phyloP scores from a whole-genome alignment of 2,888 invertebrate species.

The Diplolepis rosae region DNA sequence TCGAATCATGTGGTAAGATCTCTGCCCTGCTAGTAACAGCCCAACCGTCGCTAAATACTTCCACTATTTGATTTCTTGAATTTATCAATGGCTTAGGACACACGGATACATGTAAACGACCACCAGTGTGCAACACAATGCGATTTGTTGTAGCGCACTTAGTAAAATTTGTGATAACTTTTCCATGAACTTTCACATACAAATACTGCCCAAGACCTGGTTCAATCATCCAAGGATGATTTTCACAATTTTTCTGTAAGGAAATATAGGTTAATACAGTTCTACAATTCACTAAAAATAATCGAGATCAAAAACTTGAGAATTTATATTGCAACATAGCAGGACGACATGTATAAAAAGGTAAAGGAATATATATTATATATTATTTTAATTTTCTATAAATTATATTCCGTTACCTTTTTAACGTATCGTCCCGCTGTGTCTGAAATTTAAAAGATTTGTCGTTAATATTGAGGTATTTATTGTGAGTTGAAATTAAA shows the following conservation, averaged over 20 bases:
- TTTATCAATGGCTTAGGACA: slow-evolving; percentile 77
- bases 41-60: slow-evolving; percentile 92
- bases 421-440: no score
- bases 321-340: no score
- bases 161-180: slow-evolving; percentile 77
- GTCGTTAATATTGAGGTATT: no score
- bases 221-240: slow-evolving; percentile 87
- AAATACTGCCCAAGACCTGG: slow-evolving; percentile 85
- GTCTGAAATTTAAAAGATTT: no score
- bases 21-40: slow-evolving; percentile 71
- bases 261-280: no score
- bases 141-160: slow-evolving; percentile 85
- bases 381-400: no score
- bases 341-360: no score
- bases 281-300: no score
- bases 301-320: no score
- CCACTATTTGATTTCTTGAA: slow-evolving; percentile 80
- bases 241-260: slow-evolving; percentile 85
- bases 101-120: slow-evolving; percentile 77
- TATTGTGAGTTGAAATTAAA: no score
- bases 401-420: no score
- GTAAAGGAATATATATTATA: no score
- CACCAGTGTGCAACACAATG: slow-evolving; percentile 85
- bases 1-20: slow-evolving; percentile 76
- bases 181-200: slow-evolving; percentile 85